Base-by-base conservation (phyloP, 1,140 invertebrate species). In the Musca vetustissima region DNA sequence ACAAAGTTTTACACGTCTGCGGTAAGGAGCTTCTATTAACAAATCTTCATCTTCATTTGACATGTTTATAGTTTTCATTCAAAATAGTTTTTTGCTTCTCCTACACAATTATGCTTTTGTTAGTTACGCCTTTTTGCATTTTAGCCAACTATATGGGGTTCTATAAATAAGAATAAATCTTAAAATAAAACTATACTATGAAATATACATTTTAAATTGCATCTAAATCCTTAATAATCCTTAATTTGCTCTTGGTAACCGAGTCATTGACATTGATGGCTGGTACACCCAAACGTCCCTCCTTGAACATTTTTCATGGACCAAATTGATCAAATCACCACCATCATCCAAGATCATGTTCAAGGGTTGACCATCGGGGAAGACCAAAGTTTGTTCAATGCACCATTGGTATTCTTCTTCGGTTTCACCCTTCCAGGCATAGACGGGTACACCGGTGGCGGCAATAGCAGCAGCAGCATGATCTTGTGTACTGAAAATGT, bases 221-320 rank as follows among this genome's bases (percentile, higher is more conserved):
- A n/a, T n/a, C n/a, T n/a, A n/a, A n/a, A n/a, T n/a, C n/a, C n/a
- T n/a, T n/a, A n/a, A n/a, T n/a, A n/a, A n/a, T n/a, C n/a, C n/a
- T n/a, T n/a, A 99, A 99, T 86, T 99, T 99, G 84, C 96, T 98
- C 93, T 99, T 99, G 15, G 97, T 99, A 1, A 99, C 97, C 9
- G 96, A 98, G 83, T 99, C 97, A 83, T 99, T 98, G 11, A 99
- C 97, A 86, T 98, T 98, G 74, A 98, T 96, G 11, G 96, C 93
- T 43, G 97, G 96, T 25, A 98, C 88, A 86, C 96, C 98, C 0
- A 99, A 86, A 67, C 86, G 87, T 19, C 92, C 93, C 19, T 93
- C 89, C 74, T 91, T 93, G 76, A 98, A 87, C 95, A 99, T 98
- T 98, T 97, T 32, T 90, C 88, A 78, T 99, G 97, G 43, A 99